Evolutionary conservation across 1,140 invertebrate genomes (phyloP).

Genomic region (Antheraea mylitta): DNA sequence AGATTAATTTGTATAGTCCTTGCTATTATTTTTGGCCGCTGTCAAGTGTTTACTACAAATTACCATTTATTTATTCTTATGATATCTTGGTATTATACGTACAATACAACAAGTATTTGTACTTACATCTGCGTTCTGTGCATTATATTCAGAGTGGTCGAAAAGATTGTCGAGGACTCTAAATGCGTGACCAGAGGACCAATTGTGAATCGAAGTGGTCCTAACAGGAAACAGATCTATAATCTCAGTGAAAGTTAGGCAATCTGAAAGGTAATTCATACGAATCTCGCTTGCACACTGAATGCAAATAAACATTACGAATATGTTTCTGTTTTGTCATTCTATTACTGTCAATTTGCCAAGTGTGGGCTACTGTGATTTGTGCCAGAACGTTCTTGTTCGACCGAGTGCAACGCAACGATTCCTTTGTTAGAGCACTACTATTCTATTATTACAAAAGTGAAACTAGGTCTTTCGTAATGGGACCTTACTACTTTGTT

Average conservation of each 20-base stretch:
- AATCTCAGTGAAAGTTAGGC: neutral
- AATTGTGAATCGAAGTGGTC: neutral
- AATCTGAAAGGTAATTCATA: neutral
- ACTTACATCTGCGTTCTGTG: too few species aligned
- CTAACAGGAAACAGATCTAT: neutral
- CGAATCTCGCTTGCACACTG: neutral
- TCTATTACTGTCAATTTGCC: constrained; percentile 18
- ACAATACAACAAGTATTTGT: too few species aligned
- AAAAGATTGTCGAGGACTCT: neutral
- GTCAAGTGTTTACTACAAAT: too few species aligned
- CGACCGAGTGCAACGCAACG: neutral
- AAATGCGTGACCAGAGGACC: neutral
- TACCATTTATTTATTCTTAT: too few species aligned
- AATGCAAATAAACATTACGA: constrained; percentile 14
- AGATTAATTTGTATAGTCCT: too few species aligned
- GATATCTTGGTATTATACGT: too few species aligned
- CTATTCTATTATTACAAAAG: neutral
- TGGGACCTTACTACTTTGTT: neutral
- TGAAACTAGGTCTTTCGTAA: neutral
- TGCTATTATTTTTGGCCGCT: too few species aligned
- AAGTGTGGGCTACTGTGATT: constrained; percentile 9
- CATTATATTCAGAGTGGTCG: too few species aligned
- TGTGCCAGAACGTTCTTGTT: constrained; percentile 15
- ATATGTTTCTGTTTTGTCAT: neutral
- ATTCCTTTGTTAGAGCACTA: neutral